Conservation (phyloP, 2,888 invertebrate genomes). For the Chrysolina haemoptera region DNA sequence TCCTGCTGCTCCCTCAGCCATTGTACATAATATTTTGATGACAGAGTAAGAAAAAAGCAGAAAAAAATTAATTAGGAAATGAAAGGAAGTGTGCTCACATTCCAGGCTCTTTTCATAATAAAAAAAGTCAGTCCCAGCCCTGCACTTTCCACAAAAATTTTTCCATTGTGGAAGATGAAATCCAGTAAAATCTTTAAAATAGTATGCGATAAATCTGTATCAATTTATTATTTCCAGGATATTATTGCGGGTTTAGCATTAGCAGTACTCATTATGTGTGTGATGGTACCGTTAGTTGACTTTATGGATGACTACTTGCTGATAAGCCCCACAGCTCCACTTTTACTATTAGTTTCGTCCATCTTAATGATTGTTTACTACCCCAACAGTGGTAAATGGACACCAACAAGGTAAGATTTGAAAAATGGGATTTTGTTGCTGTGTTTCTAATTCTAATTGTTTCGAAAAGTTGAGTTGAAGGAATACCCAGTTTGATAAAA, state of each 20-base stretch:
- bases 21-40: too few relatives aligned
- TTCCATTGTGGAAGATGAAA: too few relatives aligned
- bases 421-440: background rate
- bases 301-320: constrained; percentile 81
- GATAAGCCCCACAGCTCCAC: constrained; percentile 77
- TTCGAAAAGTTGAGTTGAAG: too few relatives aligned
- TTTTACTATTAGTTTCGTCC: constrained; percentile 76
- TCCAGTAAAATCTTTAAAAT: background rate
- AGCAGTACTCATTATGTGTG: constrained; percentile 78
- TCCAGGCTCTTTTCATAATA: too few relatives aligned
- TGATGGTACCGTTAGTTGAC: constrained; percentile 84
- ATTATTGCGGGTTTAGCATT: constrained; percentile 84
- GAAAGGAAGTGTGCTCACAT: too few relatives aligned
- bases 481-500: too few relatives aligned
- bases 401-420: constrained; percentile 82
- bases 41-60: too few relatives aligned
- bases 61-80: too few relatives aligned
- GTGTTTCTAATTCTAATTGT: background rate
- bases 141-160: too few relatives aligned
- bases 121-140: too few relatives aligned
- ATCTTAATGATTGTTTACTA: constrained; percentile 82
- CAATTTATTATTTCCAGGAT: constrained; percentile 79
- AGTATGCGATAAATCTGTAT: too few relatives aligned
- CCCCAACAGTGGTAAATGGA: constrained; percentile 89
- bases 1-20: too few relatives aligned